Conservation (phyloP, 2,113 vertebrate species). For the Spea multiplicata region DNA sequence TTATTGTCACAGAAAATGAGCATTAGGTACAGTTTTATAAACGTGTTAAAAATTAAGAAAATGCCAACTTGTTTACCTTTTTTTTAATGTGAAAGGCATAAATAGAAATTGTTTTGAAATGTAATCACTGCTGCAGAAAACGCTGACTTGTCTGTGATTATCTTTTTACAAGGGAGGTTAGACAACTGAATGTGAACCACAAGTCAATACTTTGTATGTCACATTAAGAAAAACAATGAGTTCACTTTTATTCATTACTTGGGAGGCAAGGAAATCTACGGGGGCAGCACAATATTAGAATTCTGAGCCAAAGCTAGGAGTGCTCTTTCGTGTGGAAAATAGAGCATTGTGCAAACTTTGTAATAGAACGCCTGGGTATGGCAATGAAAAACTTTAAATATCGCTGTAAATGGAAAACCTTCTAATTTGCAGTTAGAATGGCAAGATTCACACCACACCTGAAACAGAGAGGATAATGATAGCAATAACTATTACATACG, state of each 20-base stretch:
- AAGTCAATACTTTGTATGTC: constrained; percentile 46
- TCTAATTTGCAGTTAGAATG: constrained; percentile 33
- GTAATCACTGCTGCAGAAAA: constrained; percentile 41
- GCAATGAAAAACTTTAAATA: neutral
- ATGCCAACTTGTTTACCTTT: no score
- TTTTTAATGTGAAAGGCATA: neutral
- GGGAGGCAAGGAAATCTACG: constrained; percentile 37
- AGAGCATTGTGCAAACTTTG: constrained; percentile 26
- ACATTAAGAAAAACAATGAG: constrained; percentile 50
- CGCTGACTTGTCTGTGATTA: constrained; percentile 47
- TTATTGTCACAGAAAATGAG: no score
- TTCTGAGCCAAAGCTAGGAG: constrained; percentile 22
- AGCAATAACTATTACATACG: constrained; percentile 1
- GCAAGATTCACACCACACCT: neutral
- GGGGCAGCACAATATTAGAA: constrained; percentile 43
- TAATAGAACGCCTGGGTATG: constrained; percentile 16
- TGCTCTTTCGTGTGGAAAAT: constrained; percentile 45
- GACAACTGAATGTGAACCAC: constrained; percentile 43
- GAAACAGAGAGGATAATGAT: neutral
- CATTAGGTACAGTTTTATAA: no score
- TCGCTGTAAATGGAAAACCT: constrained; percentile 7
- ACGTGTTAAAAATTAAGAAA: no score
- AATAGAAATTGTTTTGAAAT: constrained; percentile 43
- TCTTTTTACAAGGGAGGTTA: constrained; percentile 48
- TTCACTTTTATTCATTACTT: constrained; percentile 45